phyloP scores from a whole-genome alignment of 2,888 invertebrate species.

The Melitaea athalia region DNA sequence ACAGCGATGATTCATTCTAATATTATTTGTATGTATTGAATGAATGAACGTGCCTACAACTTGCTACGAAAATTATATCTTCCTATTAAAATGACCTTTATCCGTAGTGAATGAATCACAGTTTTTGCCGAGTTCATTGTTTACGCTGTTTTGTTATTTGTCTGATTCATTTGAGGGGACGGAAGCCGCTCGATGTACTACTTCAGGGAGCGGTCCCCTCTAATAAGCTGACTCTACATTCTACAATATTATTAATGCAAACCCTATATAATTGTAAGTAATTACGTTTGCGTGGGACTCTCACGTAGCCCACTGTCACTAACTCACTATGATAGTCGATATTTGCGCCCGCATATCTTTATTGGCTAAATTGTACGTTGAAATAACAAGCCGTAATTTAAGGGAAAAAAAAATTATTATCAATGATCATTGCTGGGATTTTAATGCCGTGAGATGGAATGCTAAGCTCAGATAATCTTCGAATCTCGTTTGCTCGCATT shows the following conservation, averaged over 20 bases:
- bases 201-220: constrained; percentile 31
- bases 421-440: constrained; percentile 53
- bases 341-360: constrained; percentile 74
- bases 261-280: constrained; percentile 64
- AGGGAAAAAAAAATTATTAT: constrained; percentile 57
- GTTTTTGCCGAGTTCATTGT: constrained; percentile 36
- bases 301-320: constrained; percentile 41
- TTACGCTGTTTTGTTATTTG: constrained; percentile 43
- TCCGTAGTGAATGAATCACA: constrained; percentile 44
- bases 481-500: constrained; percentile 57
- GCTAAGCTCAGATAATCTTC: constrained; percentile 78
- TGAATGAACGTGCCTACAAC: constrained; percentile 38
- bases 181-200: constrained; percentile 20
- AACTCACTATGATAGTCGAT: constrained; percentile 47
- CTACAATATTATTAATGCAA: constrained; percentile 50
- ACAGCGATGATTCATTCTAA: constrained; percentile 13
- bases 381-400: constrained; percentile 54
- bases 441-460: constrained; percentile 64
- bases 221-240: constrained; percentile 14
- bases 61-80: constrained; percentile 36
- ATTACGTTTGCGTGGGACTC: constrained; percentile 59
- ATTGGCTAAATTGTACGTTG: constrained; percentile 73
- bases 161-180: constrained; percentile 43
- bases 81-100: constrained; percentile 45
- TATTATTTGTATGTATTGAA: constrained; percentile 1